A percentile compares a stretch with the other conserved stretches of the same genome.
These are phyloP conservation scores for Dolichopus griseipennis DNA, from an alignment of 2,888 invertebrate species.

Conservation along the genomic window DNA sequence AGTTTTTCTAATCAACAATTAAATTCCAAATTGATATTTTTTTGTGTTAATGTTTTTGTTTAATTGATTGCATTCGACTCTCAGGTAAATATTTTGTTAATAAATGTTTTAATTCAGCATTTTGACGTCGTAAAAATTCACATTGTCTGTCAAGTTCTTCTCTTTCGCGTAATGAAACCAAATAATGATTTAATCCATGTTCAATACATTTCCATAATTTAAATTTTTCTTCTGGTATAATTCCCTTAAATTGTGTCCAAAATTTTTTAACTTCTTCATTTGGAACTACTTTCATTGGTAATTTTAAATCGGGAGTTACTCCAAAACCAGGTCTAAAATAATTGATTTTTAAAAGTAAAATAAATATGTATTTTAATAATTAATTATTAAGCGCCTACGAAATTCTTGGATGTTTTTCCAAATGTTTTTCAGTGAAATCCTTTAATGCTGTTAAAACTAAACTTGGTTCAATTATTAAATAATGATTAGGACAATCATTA, in stretches of 20 bases:
- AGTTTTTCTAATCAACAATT: too few relatives aligned
- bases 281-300: conserved; percentile 22
- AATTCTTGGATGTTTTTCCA: conserved; percentile 19
- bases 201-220: conserved; percentile 54
- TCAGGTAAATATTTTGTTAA: conserved; percentile 52
- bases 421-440: conserved; percentile 50
- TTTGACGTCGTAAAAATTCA: conserved; percentile 54
- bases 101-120: conserved; percentile 58
- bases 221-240: conserved; percentile 54
- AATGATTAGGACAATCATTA: conserved; percentile 46
- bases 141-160: conserved; percentile 59
- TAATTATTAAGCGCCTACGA: not conserved
- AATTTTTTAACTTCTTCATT: conserved; percentile 52
- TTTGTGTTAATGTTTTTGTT: not conserved
- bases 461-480: conserved; percentile 56
- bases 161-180: conserved; percentile 48
- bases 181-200: conserved; percentile 40
- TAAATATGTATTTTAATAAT: too few relatives aligned
- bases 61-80: not conserved
- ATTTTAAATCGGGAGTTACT: conserved; percentile 15
- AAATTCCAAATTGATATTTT: too few relatives aligned
- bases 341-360: not conserved
- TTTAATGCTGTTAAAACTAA: conserved; percentile 57
- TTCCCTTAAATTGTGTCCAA: conserved; percentile 57
- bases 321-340: not conserved